Base-by-base conservation (phyloP, 35 echinoderm and acorn worm genomes). In the Apostichopus parvimensis region DNA sequence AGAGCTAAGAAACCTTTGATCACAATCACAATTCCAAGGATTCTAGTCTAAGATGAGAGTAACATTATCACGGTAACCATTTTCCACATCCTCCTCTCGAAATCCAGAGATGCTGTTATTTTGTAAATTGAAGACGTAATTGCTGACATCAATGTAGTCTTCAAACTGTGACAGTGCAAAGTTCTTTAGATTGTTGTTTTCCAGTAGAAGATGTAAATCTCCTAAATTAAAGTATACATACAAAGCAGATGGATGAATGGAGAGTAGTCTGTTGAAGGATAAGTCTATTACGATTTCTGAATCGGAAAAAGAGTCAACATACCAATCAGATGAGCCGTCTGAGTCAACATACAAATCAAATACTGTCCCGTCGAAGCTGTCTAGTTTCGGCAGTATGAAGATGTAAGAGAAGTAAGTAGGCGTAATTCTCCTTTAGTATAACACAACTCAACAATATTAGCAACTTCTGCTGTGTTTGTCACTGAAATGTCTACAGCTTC, bases 31-130 rank as follows among this genome's bases (percentile, higher is more conserved):
- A 73, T 73, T 73, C 71, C 71, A 73, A 7, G 71, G 71, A n/a
- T 73, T 73, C 17, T n/a, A 20, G 71, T 73, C 71, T 73, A 73
- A 18, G 71, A 73, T 73, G 6, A 73, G 15, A 73, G 6, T 1
- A n/a, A 73, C 15, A n/a, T 73, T 18, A 34, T 34, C 28, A n/a
- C 6, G 20, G 15, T 6, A 17, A 6, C 14, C 71, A n/a, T 73
- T 21, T 73, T 73, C 71, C 1, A 73, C n/a, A 73, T 73, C 20
- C 15, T 22, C 71, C n/a, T 73, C 71, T 6, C 6, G 71, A 15
- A 82, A 52, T 54, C 79, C 34, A 52, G 79, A 34, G 24, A 82
- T 82, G 79, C 8, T 57, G 55, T 82, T 82, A 25, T 82, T 82
- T 13, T 23, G 79, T 6, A 82, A 34, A 34, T 82, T 57, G 55